Percentiles rank a stretch among this genome's conserved stretches.
Evolutionary conservation across 2,113 vertebrate species (phyloP).

Genomic region (Synchiropus splendidus): DNA sequence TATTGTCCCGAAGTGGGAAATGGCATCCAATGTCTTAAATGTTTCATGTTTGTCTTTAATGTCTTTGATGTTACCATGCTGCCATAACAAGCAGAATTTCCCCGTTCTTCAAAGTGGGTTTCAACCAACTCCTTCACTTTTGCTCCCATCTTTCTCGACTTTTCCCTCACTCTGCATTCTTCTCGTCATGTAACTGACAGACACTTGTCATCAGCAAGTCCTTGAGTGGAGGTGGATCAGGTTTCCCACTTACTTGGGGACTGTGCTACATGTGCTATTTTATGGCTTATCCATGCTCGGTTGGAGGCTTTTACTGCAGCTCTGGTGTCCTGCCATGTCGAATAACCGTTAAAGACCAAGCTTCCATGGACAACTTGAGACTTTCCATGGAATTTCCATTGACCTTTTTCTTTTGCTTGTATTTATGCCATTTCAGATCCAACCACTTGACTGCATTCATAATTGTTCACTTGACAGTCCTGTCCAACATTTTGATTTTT

Average conservation of each 20-base stretch:
- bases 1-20: too few species aligned
- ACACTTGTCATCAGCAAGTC: slow-evolving; percentile 61
- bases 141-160: slow-evolving; percentile 8
- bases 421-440: slow-evolving; percentile 5
- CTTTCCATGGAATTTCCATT: slow-evolving; percentile 4
- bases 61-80: too few species aligned
- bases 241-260: slow-evolving; percentile 45
- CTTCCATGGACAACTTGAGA: slow-evolving; percentile 17
- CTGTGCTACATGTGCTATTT: slow-evolving; percentile 56
- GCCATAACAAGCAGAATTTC: too few species aligned
- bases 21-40: too few species aligned
- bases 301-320: slow-evolving; percentile 35
- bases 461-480: too few species aligned
- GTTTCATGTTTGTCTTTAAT: too few species aligned
- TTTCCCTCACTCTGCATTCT: slow-evolving; percentile 35
- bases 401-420: slow-evolving; percentile 3
- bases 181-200: slow-evolving; percentile 54
- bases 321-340: slow-evolving; percentile 31
- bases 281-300: slow-evolving; percentile 40
- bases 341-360: slow-evolving; percentile 34
- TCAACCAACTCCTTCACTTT: slow-evolving; percentile 3
- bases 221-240: slow-evolving; percentile 53
- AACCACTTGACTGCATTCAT: too few species aligned
- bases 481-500: too few species aligned
- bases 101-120: too few species aligned